These are phyloP conservation scores for Leptatherina wallacei DNA, from an alignment of 2,797 vertebrate species.

Conservation along the genomic window DNA sequence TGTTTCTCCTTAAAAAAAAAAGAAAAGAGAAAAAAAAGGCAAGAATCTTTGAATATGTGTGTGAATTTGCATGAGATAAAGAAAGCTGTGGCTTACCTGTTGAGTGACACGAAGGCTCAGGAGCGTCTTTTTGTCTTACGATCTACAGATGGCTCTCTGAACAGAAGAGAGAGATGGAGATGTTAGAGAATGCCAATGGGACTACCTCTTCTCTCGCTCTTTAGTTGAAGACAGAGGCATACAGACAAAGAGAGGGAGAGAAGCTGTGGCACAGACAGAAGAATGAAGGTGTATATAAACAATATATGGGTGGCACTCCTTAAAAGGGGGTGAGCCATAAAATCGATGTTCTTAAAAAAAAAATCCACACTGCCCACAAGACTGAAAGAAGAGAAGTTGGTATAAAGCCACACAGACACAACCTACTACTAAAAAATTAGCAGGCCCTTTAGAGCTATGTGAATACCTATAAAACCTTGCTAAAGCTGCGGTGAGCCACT, in stretches of 20 bases:
- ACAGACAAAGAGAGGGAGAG: constrained; percentile 57
- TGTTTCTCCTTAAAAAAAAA: constrained; percentile 35
- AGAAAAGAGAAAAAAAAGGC: constrained; percentile 34
- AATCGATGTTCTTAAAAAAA: not conserved
- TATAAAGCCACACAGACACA: constrained; percentile 29
- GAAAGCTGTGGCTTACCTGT: constrained; percentile 77
- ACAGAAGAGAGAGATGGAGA: constrained; percentile 69
- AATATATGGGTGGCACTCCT: constrained; percentile 28
- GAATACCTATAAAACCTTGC: constrained; percentile 35
- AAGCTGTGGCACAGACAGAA: constrained; percentile 38
- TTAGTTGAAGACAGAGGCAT: constrained; percentile 60
- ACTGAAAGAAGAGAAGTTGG: constrained; percentile 1
- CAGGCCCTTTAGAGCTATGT: constrained; percentile 26
- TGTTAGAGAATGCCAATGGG: constrained; percentile 78
- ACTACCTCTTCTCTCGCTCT: constrained; percentile 71
- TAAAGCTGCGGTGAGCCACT: constrained; percentile 42
- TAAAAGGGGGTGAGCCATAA: constrained; percentile 20
- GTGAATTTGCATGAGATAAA: constrained; percentile 75
- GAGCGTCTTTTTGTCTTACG: constrained; percentile 76
- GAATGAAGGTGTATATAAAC: constrained; percentile 34
- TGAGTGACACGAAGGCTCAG: constrained; percentile 71
- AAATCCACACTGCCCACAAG: not conserved
- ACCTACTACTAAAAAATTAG: constrained; percentile 22
- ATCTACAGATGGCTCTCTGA: constrained; percentile 79
- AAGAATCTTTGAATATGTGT: constrained; percentile 72